Conservation (phyloP, 2,888 invertebrate genomes). For the Dione vanillae region DNA sequence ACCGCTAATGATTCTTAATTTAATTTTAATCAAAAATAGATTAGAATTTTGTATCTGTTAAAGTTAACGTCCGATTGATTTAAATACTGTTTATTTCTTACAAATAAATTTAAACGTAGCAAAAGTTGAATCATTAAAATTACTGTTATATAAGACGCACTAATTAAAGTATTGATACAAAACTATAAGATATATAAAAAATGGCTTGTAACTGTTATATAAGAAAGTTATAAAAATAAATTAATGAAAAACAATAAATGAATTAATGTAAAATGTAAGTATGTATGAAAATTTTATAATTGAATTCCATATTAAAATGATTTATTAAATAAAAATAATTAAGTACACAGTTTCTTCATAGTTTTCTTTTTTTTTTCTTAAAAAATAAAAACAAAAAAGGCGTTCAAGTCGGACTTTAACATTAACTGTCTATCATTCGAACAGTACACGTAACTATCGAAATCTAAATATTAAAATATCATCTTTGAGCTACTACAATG, state of each 20-base stretch:
- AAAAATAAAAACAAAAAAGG: not conserved
- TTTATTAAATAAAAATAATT: conserved; percentile 1
- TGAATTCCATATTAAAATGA: not conserved
- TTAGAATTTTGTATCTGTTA: conserved; percentile 39
- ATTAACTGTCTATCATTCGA: conserved; percentile 38
- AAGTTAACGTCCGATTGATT: conserved; percentile 38
- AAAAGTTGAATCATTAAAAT: not conserved
- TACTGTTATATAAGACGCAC: too few species aligned
- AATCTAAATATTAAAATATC: conserved; percentile 48
- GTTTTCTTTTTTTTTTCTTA: conserved; percentile 2
- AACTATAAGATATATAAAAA: not conserved
- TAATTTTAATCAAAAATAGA: conserved; percentile 50
- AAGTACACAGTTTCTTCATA: conserved; percentile 13
- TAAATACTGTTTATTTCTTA: not conserved
- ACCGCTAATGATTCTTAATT: conserved; percentile 41
- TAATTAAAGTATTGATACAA: not conserved
- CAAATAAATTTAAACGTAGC: too few species aligned
- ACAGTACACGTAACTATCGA: conserved; percentile 42
- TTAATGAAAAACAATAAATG: too few species aligned
- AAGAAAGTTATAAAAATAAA: not conserved
- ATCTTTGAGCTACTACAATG: conserved; percentile 44
- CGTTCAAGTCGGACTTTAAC: conserved; percentile 27
- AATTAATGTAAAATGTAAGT: not conserved
- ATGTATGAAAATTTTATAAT: not conserved
- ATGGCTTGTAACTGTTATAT: not conserved